Conservation (phyloP, 2,797 vertebrate species). For the Carapus acus region DNA sequence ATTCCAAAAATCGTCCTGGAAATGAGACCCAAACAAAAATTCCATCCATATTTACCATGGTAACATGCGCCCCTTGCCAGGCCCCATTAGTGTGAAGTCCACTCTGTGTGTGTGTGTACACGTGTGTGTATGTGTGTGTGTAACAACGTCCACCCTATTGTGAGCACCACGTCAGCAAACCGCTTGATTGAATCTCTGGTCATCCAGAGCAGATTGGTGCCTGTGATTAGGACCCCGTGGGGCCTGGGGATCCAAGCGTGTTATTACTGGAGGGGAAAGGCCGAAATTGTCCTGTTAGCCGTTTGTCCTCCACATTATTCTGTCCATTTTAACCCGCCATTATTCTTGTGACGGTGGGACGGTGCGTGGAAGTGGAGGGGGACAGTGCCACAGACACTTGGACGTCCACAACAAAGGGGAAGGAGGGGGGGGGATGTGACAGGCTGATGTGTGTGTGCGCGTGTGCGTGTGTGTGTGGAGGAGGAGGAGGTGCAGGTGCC, state of each 20-base stretch:
- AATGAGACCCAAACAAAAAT: no score
- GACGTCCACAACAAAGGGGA: constrained; percentile 37
- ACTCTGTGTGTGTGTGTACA: background rate
- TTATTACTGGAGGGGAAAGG: background rate
- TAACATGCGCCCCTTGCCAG: no score
- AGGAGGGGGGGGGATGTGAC: constrained; percentile 28
- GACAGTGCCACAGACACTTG: no score
- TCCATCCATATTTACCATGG: no score
- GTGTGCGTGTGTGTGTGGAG: no score
- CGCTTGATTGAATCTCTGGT: constrained; percentile 37
- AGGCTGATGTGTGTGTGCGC: constrained; percentile 9
- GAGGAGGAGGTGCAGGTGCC: constrained; percentile 56
- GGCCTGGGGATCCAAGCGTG: no score
- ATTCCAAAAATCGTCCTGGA: no score
- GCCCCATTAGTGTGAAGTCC: no score
- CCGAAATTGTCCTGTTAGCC: background rate
- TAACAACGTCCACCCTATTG: constrained; percentile 11
- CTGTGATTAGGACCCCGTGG: background rate
- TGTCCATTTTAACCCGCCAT: no score
- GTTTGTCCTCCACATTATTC: background rate
- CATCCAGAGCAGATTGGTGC: constrained; percentile 39
- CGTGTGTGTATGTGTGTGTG: background rate
- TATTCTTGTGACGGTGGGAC: no score
- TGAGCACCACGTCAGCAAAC: constrained; percentile 29
- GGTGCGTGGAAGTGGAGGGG: no score